These are phyloP conservation scores for Steinernema hermaphroditum DNA, from an alignment of 2,888 invertebrate species.

Conservation along the genomic window DNA sequence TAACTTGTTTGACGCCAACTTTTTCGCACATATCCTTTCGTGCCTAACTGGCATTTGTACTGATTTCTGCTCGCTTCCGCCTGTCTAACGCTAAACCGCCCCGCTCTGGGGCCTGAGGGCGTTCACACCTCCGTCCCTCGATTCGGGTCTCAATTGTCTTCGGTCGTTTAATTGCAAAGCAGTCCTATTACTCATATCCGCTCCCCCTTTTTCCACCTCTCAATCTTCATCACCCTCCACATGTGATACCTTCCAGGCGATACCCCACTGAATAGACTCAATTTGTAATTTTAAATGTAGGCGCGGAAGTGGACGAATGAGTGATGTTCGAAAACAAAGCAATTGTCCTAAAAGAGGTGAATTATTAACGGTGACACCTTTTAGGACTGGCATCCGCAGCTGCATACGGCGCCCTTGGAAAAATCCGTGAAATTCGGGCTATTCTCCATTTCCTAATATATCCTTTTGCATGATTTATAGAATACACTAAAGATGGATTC, in stretches of 20 bases:
- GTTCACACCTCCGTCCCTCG: conserved; percentile 13
- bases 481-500: conserved; percentile 8
- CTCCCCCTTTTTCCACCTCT: background rate
- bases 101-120: background rate
- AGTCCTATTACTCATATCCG: conserved; percentile 24
- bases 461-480: conserved; percentile 23
- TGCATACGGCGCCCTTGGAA: background rate
- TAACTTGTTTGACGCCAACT: conserved; percentile 30
- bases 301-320: background rate
- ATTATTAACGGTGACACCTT: conserved; percentile 8
- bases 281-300: conserved; percentile 14
- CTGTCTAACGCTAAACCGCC: background rate
- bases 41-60: background rate
- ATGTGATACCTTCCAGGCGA: conserved; percentile 7
- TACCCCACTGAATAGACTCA: background rate
- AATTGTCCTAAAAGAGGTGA: background rate
- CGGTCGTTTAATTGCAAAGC: background rate
- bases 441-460: conserved; percentile 13
- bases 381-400: background rate
- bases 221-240: background rate
- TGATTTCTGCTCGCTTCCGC: conserved; percentile 19
- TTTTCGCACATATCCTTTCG: conserved; percentile 29
- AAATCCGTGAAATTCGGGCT: background rate
- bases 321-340: background rate
- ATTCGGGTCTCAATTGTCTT: conserved; percentile 18